Evolutionary conservation across 2,113 vertebrate genomes (phyloP).

Genomic region (Menidia beryllina): DNA sequence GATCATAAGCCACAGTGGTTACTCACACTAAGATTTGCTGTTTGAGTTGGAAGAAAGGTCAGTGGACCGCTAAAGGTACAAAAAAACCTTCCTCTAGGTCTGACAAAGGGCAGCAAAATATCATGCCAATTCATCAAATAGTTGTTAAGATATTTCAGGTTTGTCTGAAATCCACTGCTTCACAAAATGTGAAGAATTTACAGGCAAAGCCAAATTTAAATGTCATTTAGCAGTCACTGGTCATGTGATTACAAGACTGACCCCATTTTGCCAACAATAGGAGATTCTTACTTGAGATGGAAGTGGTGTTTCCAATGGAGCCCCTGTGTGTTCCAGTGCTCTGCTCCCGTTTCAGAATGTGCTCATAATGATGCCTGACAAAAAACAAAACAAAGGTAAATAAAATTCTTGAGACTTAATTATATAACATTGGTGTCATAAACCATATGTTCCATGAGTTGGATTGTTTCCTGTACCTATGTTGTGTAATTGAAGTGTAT

Average conservation of each 20-base stretch:
- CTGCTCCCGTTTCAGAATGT: conserved; percentile 56
- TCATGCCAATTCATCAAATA: not conserved
- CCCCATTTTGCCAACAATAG: not conserved
- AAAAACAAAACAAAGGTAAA: conserved; percentile 7
- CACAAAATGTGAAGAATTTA: not conserved
- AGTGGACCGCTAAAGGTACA: not conserved
- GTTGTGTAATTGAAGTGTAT: too few species aligned
- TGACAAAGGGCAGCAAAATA: not conserved
- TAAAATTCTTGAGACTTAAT: not conserved
- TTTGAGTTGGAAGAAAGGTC: not conserved
- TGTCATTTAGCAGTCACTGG: not conserved
- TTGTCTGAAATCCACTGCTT: not conserved
- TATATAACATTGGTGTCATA: not conserved
- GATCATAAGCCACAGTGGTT: not conserved
- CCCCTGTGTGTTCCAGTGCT: conserved; percentile 12
- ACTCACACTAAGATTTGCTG: not conserved
- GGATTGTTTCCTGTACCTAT: not conserved
- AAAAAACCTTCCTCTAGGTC: not conserved
- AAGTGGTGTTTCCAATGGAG: conserved; percentile 13
- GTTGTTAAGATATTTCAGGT: not conserved
- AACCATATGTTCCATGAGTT: not conserved
- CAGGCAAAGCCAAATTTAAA: not conserved
- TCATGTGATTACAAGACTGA: not conserved
- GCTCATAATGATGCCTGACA: conserved; percentile 73
- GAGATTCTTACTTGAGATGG: conserved; percentile 56